These are phyloP conservation scores for Ceratosolen solmsi DNA, from an alignment of 1,140 invertebrate species.

Conservation along the genomic window DNA sequence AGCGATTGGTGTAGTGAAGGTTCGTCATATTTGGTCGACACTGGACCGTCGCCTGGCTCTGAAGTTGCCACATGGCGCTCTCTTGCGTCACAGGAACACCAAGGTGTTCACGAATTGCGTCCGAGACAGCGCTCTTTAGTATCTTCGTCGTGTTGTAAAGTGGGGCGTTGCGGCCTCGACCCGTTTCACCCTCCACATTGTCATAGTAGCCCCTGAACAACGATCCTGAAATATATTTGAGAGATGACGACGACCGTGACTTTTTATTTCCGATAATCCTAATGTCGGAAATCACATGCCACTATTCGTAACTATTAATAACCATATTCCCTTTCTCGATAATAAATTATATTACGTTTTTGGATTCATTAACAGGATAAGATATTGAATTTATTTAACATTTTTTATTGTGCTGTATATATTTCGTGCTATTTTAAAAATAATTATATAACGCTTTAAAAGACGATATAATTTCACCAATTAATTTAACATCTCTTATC, in stretches of 20 bases:
- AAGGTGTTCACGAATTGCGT: constrained; percentile 64
- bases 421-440: no score
- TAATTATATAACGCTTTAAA: no score
- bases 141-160: constrained; percentile 63
- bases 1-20: constrained; percentile 48
- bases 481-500: no score
- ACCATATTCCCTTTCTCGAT: no score
- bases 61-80: constrained; percentile 63
- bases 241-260: not conserved
- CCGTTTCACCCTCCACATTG: constrained; percentile 62
- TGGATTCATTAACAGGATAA: no score
- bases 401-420: no score
- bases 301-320: no score
- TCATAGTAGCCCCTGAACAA: constrained; percentile 65
- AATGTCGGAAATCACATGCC: no score
- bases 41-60: constrained; percentile 66
- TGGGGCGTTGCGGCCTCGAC: constrained; percentile 57
- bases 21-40: constrained; percentile 60
- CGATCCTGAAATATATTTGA: constrained; percentile 55
- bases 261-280: no score
- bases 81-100: constrained; percentile 68
- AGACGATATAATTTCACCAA: no score
- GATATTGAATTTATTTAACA: no score
- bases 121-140: constrained; percentile 62
- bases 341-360: no score